Evolutionary conservation across 2,797 vertebrate species (phyloP), one percentile per base, ranked within the genome.

Genomic region (Sciurus vulgaris): DNA sequence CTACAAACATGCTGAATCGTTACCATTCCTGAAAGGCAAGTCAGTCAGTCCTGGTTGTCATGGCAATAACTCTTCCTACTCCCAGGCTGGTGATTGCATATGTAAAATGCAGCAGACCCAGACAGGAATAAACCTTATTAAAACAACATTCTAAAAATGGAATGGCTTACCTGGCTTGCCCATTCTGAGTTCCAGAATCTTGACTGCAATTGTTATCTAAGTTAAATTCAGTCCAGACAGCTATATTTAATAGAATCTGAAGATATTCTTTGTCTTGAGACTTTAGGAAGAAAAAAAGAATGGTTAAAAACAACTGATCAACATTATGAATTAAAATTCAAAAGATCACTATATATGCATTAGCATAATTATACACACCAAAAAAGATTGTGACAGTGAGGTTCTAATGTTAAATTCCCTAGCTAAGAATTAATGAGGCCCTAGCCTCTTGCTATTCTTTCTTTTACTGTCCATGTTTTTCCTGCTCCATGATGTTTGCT

Each of bases 31-130:
- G 47, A 91, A 88, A 96, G 86, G 70, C 83, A 83, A 89, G 92
- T 95, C 91, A 67, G 63, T 88, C 90, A 73, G 78, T n/a, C 74
- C 91, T 73, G 82, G 97, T 96, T 95, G 96, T 84, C 97, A 97
- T 96, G 90, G 91, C 78, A 73, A 95, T 95, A 72, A 89, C 70
- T 86, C 73, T 74, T 84, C 93, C 79, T 35, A 77, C 72, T 78
- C 83, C 35, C 82, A 51, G 94, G 28, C 88, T 85, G 73, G 73
- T 74, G 82, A 88, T 4, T 93, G 73, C 78, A 44, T 54, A 90
- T 72, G 85, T 83, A 92, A 90, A 88, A 90, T 61, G 93, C 89
- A 76, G 74, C 30, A 11, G 0, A 83, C 78, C 87, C 82, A 81
- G 95, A 79, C 85, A 79, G 93, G 90, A 95, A 96, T 69, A 91